Base-by-base conservation (phyloP, 2,888 invertebrate species). In the Crematogaster levior region DNA sequence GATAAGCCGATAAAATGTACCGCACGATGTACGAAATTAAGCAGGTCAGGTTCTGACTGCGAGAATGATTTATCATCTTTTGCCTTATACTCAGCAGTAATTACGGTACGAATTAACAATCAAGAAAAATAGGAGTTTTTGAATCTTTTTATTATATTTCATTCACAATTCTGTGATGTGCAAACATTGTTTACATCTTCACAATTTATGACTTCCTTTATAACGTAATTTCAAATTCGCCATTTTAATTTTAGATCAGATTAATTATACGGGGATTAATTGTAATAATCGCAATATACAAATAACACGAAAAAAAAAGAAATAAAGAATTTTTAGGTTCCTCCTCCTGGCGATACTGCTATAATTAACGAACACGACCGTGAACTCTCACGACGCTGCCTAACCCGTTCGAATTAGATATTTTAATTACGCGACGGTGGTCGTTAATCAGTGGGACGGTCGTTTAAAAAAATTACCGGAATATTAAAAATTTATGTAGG, bases 381-480 rank as follows among this genome's bases (percentile, higher is more conserved):
- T 79, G 58, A 77, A 79, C 66, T 24, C 43, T 43, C 68, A 24
- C 56, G 75, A n/a, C n/a, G 48, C 63, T 7, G 66, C 21, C 77
- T 68, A 79, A 79, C 56, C 30, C 34, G 75, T 34, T 24, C 56
- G 77, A 79, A 79, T 79, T 79, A 79, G 68, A 79, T 79, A 79
- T 68, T 79, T 79, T 68, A 79, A 79, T 79, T 68, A 79, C 77
- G 18, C 77, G 56, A 27, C 56, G 40, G 68, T 12, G 74, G 12
- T 34, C 63, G 75, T 63, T 63, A 75, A 75, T 75, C 75, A 60
- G 15, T 51, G 75, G 40, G n/a, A 24, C 63, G 74, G 7, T 6
- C 43, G 40, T 77, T 66, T 66, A 65, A 66, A 68, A 79, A 68
- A 79, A 79, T 79, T 79, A 46, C 56, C 56, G 4, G 68, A 34